Percentiles rank a stretch among this genome's conserved stretches.
Evolutionary conservation across 2,797 vertebrate species (phyloP).

Genomic region (Perodicticus potto): DNA sequence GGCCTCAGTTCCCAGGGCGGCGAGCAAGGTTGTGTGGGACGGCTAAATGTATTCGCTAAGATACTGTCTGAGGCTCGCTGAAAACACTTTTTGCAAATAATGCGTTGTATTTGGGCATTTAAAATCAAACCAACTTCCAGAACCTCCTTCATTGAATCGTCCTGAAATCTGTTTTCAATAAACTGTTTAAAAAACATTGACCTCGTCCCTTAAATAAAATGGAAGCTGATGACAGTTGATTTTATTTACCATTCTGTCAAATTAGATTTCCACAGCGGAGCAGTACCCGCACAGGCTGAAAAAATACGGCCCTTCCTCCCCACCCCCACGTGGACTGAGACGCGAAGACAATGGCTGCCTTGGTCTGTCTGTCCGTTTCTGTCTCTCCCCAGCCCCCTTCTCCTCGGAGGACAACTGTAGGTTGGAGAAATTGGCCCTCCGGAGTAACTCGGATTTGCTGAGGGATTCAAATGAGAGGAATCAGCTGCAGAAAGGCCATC

Average conservation of each 20-base stretch:
- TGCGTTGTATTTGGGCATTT: constrained; percentile 90
- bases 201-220: constrained; percentile 91
- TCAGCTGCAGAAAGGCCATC: not conserved
- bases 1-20: constrained; percentile 3
- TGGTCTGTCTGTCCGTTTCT: not conserved
- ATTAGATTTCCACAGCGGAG: constrained; percentile 76
- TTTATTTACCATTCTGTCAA: constrained; percentile 90
- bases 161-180: constrained; percentile 90
- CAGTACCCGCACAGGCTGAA: constrained; percentile 51
- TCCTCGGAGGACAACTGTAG: not conserved
- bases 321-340: not conserved
- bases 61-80: constrained; percentile 87
- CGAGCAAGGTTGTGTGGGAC: constrained; percentile 83
- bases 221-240: constrained; percentile 93
- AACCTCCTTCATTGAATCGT: constrained; percentile 89
- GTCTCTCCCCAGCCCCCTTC: not conserved
- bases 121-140: constrained; percentile 87
- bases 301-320: constrained; percentile 1
- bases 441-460: not conserved
- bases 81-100: constrained; percentile 91
- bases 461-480: not conserved
- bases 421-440: not conserved
- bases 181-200: constrained; percentile 88
- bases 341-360: constrained; percentile 20
- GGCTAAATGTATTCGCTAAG: constrained; percentile 88